Evolutionary conservation across 2,797 vertebrate genomes (phyloP), one percentile per base, ranked within the genome.

Genomic region (Semaprochilodus insignis): DNA sequence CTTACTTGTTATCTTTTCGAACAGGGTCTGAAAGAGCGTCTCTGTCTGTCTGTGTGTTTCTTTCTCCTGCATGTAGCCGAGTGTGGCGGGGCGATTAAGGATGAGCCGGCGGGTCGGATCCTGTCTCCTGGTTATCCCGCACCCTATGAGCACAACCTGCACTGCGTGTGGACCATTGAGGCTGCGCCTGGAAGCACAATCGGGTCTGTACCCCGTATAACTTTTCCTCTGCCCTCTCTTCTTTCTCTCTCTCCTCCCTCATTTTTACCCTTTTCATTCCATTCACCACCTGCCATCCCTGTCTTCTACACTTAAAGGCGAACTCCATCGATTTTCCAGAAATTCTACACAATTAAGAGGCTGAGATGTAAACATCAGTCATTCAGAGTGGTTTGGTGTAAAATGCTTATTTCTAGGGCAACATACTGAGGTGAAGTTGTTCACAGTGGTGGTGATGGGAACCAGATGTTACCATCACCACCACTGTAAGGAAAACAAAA

Each of bases 111-210:
- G 0, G 98, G 98, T 13, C 94, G 97, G 51, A 96, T 99, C 75
- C 92, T 99, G 84, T 99, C 98, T 59, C 98, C 98, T 0, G 97
- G 97, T n/a, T 99, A 99, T 82, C 98, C 98, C 0, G 96, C 96
- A 0, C 97, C 98, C 1, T 99, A 99, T 0, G 98, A 99, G 78
- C 98, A 99, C 88, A 99, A 99, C 81, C 95, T 99, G 85, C 97
- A 99, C 90, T 99, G 98, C 55, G 91, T 97, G 77, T 99, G 98
- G 98, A 96, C 89, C n/a, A 95, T 99, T 0, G 96, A 99, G 86
- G 98, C 97, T 0, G 94, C 97, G 0, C 94, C 97, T 1, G 98
- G 98, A 40, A 98, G 97, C 94, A 99, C 97, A 13, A 96, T 99
- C 1, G 96, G 98, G 98, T 99, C 90, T 95, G 96, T 95, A 74